Conservation (phyloP, 2,797 vertebrate species). For the Monodelphis domestica region DNA sequence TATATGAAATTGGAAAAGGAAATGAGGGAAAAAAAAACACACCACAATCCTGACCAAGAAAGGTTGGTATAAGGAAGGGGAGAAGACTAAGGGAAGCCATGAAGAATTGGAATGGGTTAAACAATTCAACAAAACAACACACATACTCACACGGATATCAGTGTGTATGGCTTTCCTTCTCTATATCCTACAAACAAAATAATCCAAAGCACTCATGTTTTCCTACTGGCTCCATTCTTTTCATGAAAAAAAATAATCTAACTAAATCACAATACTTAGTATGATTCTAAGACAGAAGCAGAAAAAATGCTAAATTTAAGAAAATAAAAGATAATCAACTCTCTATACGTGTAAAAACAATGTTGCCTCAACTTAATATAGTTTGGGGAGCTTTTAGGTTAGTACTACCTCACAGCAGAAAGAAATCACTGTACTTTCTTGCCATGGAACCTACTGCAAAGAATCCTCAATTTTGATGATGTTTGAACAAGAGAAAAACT, state of each 20-base stretch:
- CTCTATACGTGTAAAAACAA: background rate
- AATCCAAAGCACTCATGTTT: background rate
- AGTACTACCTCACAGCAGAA: background rate
- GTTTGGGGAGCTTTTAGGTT: background rate
- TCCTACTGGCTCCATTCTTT: background rate
- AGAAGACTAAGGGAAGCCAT: no score
- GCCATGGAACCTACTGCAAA: conserved; percentile 11
- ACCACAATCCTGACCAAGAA: no score
- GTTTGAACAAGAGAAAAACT: background rate
- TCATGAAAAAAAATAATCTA: background rate
- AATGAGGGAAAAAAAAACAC: no score
- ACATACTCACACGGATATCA: no score
- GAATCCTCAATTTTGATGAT: background rate
- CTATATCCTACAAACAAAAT: background rate
- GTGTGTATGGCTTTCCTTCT: background rate
- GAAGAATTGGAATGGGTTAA: no score
- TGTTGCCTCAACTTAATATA: background rate
- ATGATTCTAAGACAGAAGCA: no score
- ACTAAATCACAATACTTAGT: no score
- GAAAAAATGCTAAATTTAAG: no score
- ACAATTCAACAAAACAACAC: no score
- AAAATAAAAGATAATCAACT: background rate
- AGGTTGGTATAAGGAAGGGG: no score
- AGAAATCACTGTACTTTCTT: background rate
- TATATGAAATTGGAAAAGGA: no score